A percentile compares a stretch with the other conserved stretches of the same genome.
phyloP scores from a whole-genome alignment of 2,797 vertebrate genomes.

The Lates japonicus region DNA sequence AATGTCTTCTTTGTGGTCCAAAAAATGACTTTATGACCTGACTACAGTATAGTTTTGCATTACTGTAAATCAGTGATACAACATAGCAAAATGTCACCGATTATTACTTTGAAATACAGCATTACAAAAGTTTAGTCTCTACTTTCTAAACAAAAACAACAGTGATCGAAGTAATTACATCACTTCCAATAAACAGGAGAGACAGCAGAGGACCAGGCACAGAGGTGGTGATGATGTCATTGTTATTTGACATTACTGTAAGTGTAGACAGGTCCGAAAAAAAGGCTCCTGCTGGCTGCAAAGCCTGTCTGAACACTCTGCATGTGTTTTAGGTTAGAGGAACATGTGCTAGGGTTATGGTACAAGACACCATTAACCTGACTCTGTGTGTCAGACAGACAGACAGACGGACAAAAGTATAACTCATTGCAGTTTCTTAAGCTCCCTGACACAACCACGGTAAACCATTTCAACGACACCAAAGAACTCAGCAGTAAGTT shows the following conservation, averaged over 20 bases:
- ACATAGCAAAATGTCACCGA: not conserved
- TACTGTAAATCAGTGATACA: not conserved
- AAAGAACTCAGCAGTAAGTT: conserved; percentile 66
- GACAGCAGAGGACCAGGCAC: conserved; percentile 15
- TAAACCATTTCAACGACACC: conserved; percentile 42
- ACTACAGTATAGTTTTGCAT: not conserved
- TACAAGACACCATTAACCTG: conserved; percentile 75
- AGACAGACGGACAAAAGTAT: conserved; percentile 3
- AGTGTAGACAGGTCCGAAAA: conserved; percentile 55
- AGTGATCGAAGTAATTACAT: conserved; percentile 45
- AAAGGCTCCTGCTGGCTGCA: conserved; percentile 38
- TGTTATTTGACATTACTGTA: conserved; percentile 63
- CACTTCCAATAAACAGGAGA: conserved; percentile 47
- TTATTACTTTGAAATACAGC: conserved; percentile 8
- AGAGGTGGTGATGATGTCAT: conserved; percentile 58
- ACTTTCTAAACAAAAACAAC: conserved; percentile 32
- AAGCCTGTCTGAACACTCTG: conserved; percentile 31
- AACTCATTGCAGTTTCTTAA: conserved; percentile 24
- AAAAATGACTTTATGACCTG: not conserved
- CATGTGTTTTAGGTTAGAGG: conserved; percentile 81
- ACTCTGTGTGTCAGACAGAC: conserved; percentile 45
- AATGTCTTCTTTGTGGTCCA: not conserved
- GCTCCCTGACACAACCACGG: conserved; percentile 23
- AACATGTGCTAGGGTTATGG: conserved; percentile 68
- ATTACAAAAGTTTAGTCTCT: not conserved